Base-by-base conservation (phyloP, 2,113 vertebrate genomes). In the Synchiropus splendidus region DNA sequence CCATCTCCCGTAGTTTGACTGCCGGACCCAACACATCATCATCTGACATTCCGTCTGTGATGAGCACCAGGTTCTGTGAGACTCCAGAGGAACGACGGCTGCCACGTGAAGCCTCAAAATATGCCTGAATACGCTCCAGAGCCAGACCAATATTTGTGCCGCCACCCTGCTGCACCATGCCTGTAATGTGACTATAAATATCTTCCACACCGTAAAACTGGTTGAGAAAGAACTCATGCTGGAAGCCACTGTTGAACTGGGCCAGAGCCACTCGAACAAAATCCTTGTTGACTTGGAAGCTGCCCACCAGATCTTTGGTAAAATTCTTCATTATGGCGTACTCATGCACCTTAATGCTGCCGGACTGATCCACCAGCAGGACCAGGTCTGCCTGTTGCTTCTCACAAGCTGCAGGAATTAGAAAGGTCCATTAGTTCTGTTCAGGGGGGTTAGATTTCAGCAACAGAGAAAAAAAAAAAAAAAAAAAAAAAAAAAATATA, bases 361-460 rank as follows among this genome's bases (percentile, higher is more conserved):
- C 51, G 1, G 89, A 90, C 39, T 86, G 69, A 15, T 89, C 86
- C 1, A 86, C 17, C 5, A 91, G 63, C 64, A 90, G 80, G 30
- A 90, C 77, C 60, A 91, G 60, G 55, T 90, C 87, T 5, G 81
- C 77, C 36, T 69, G 2, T 33, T 60, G 51, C 11, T 70, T 79
- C 2, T 51, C 43, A 74, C 89, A 90, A 45, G 39, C 88, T 89
- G 61, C 10, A 14, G 15, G 39, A 48, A 27, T 27, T 27, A 4
- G 8, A 27, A 27, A 8, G 4, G 4, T 27, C 4, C 8, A 27
- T 27, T 27, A 27, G 21, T 27, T 27, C 8, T n/a, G n/a, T n/a
- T n/a, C n/a, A n/a, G n/a, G n/a, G n/a, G n/a, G 21, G 21, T 27
- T 27, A 27, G 8, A 27, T 27, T 27, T 27, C 21, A 27, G 4